Base-by-base conservation (phyloP, 2,888 invertebrate genomes). In the Rotaria sp. region DNA sequence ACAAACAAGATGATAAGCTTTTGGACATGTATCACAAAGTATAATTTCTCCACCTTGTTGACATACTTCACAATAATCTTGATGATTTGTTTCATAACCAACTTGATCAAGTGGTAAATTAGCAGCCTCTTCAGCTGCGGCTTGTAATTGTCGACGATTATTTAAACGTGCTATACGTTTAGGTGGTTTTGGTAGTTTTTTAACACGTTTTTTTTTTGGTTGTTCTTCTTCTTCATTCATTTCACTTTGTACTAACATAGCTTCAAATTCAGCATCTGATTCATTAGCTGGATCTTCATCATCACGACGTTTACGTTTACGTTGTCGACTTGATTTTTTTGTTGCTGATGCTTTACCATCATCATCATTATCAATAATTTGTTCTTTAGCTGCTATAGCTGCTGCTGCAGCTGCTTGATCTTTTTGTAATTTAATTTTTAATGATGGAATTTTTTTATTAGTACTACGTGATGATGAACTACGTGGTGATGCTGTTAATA, bases 1-100 rank as follows among this genome's bases (percentile, higher is more conserved):
- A 91, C 99, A 99, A 59, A 98, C 98, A 90, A 99, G 93, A 92
- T 99, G 99, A 93, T 98, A 99, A 0, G 99, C 99, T 88, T 97
- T 93, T 0, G 99, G 98, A 90, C 99, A 99, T 0, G 97, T 98
- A 92, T 99, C 99, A 91, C 99, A 99, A 48, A 99, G 93, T 88
- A 99, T 97, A 87, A 99, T 98, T 92, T 99, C 99, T 41, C 99
- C 99, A 86, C 98, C 99, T 93, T 99, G 97, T 92, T 98, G 98
- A 90, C 99, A 99, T 55, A 97, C 98, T 92, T 97, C 97, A 90
- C 98, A 98, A 91, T 97, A 97, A 91, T 92, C 92, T 88, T 99
- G 98, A 92, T 99, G 98, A 80, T 80, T 45, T n/a, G 80, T 80
- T 80, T 80, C 80, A n/a, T 80, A 80, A 5, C 80, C 80, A 45